phyloP scores from a whole-genome alignment of 2,113 vertebrate genomes.

The Corvus moneduloides region DNA sequence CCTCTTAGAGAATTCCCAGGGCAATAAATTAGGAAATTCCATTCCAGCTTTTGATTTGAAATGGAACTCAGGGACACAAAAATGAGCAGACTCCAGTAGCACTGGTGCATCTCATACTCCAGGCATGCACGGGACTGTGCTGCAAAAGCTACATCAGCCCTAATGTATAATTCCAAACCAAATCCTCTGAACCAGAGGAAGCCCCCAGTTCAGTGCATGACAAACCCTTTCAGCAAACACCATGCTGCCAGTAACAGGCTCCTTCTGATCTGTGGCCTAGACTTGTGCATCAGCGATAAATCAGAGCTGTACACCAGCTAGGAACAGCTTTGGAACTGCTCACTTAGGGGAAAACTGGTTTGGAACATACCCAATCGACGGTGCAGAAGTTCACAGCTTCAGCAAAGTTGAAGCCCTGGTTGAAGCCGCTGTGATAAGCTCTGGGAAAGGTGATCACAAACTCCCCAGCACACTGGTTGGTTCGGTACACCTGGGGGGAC shows the following conservation, averaged over 20 bases:
- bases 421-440: constrained; percentile 98
- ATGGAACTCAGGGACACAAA: background rate
- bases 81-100: background rate
- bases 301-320: background rate
- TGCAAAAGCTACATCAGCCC: background rate
- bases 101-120: background rate
- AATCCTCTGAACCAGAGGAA: background rate
- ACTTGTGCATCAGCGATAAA: background rate
- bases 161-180: background rate
- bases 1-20: background rate
- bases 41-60: background rate
- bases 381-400: constrained; percentile 99
- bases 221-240: background rate
- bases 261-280: background rate
- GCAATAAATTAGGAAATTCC: background rate
- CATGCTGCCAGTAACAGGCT: background rate
- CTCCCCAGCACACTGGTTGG: constrained; percentile 97
- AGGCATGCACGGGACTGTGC: accelerated
- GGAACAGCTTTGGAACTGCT: background rate
- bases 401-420: constrained; percentile 98
- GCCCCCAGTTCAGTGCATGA: background rate
- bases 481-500: constrained; percentile 87
- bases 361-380: constrained; percentile 89
- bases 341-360: background rate
- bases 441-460: constrained; percentile 97